A percentile compares a stretch with the other conserved stretches of the same genome.
Evolutionary conservation across 2,113 vertebrate genomes (phyloP).

Genomic region (Glaucidium brasilianum): DNA sequence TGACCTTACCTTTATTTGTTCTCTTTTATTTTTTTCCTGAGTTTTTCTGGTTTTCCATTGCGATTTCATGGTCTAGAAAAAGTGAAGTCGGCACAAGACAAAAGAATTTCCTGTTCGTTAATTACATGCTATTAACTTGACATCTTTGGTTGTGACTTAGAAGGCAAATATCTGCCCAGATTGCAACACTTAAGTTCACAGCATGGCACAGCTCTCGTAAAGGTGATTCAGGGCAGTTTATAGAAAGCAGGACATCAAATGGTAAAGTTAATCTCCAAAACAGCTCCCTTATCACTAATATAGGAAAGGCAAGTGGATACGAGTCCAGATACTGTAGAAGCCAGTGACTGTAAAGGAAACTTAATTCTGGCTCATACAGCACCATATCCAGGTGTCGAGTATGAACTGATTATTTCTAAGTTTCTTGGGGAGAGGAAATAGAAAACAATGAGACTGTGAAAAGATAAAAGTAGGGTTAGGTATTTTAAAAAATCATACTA

Average conservation of each 20-base stretch:
- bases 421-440: background rate
- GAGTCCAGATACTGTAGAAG: background rate
- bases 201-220: background rate
- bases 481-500: background rate
- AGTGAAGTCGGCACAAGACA: background rate
- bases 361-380: background rate
- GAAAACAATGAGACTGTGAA: background rate
- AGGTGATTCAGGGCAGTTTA: constrained; percentile 2
- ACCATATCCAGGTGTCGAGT: background rate
- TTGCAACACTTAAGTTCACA: constrained; percentile 9
- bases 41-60: background rate
- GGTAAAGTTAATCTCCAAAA: background rate
- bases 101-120: background rate
- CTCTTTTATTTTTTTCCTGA: background rate
- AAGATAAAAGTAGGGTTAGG: background rate
- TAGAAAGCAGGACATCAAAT: background rate
- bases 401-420: background rate
- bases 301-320: background rate
- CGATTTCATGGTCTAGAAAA: background rate
- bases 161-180: background rate
- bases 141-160: background rate
- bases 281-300: background rate
- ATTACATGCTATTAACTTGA: background rate
- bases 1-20: background rate
- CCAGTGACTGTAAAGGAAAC: background rate